Conservation (phyloP, 2,113 vertebrate species). For the Trematocara unimaculatum region DNA sequence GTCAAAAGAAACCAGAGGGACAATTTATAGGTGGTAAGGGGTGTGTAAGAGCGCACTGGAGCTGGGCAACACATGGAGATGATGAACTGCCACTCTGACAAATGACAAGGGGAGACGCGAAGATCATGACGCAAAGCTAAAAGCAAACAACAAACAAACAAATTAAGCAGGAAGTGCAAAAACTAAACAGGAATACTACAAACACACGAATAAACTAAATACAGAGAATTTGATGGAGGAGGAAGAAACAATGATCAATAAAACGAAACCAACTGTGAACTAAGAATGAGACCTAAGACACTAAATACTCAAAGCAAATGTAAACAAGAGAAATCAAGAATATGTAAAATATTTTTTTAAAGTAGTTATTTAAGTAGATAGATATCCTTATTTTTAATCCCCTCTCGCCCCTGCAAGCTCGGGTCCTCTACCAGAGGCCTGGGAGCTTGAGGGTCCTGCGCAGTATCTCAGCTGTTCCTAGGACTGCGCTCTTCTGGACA, state of each 20-base stretch:
- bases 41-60: neutral
- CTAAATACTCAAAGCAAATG: neutral
- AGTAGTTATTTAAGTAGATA: neutral
- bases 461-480: rapidly evolving
- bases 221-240: neutral
- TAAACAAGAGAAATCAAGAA: neutral
- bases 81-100: neutral
- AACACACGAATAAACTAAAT: rapidly evolving
- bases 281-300: rapidly evolving
- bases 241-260: neutral
- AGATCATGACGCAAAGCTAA: neutral
- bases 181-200: neutral
- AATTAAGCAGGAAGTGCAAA: neutral
- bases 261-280: neutral
- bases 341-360: neutral
- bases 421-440: neutral
- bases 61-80: neutral
- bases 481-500: neutral
- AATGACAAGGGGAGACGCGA: neutral
- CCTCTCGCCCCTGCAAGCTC: rapidly evolving
- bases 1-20: conserved; percentile 69
- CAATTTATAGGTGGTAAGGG: conserved; percentile 64
- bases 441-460: neutral
- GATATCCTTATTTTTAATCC: neutral
- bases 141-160: neutral